Conservation (phyloP, 2,113 vertebrate genomes). For the Rissa tridactyla region DNA sequence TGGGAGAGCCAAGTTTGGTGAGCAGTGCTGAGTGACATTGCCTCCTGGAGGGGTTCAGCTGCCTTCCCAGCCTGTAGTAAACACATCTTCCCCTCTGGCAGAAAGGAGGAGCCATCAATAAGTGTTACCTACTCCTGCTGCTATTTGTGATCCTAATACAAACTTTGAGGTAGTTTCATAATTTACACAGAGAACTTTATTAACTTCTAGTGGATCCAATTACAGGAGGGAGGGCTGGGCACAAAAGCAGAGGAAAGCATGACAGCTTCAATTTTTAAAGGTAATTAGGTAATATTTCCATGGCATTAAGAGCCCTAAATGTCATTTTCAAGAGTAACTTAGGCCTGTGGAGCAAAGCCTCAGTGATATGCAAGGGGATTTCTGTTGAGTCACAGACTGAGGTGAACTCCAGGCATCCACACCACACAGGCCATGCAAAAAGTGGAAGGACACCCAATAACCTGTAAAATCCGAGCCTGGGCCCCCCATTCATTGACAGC, state of each 20-base stretch:
- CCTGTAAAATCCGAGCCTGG: neutral
- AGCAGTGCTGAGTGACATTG: neutral
- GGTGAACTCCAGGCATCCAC: neutral
- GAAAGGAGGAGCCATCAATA: neutral
- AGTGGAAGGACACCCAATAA: neutral
- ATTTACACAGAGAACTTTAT: neutral
- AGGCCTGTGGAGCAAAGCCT: neutral
- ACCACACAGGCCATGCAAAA: neutral
- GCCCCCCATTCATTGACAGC: neutral
- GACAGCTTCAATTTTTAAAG: neutral
- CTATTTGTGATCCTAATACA: neutral
- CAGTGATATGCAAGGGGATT: neutral
- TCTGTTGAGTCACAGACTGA: neutral
- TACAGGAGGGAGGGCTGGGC: neutral
- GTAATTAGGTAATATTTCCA: neutral
- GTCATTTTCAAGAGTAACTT: neutral
- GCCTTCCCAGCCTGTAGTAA: neutral
- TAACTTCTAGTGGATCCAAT: neutral
- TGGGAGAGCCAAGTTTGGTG: neutral
- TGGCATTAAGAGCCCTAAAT: neutral
- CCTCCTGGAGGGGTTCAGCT: neutral
- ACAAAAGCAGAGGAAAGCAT: neutral
- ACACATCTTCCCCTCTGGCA: constrained; percentile 8
- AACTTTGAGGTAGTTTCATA: neutral
- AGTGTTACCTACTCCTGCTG: neutral